Percentiles rank a stretch among this genome's conserved stretches.
These are phyloP conservation scores for Netelia inedita DNA, from an alignment of 2,888 invertebrate species.

Conservation along the genomic window DNA sequence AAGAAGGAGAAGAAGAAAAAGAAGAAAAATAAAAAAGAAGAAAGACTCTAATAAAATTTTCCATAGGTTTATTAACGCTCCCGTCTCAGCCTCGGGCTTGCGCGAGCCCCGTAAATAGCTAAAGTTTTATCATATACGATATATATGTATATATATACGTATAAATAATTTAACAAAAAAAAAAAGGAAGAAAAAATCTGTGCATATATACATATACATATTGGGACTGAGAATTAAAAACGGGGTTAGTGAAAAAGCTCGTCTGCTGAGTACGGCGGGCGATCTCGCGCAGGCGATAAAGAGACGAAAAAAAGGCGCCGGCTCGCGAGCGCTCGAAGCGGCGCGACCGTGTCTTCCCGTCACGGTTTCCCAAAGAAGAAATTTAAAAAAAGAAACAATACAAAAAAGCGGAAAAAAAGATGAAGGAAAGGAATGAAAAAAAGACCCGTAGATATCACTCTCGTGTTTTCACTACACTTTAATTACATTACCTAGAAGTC, in stretches of 20 bases:
- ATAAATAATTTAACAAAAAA: conserved; percentile 38
- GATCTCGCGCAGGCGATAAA: conserved; percentile 56
- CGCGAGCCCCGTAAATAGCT: conserved; percentile 65
- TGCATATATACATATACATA: conserved; percentile 60
- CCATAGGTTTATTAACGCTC: conserved; percentile 70
- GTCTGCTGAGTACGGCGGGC: conserved; percentile 45
- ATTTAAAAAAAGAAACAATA: no score
- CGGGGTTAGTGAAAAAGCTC: conserved; percentile 42
- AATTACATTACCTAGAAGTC: conserved; percentile 67
- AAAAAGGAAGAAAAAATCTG: conserved; percentile 44
- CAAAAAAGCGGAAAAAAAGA: background rate
- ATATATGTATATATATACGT: conserved; percentile 54
- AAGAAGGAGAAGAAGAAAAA: conserved; percentile 8
- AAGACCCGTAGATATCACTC: conserved; percentile 72
- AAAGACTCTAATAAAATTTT: conserved; percentile 72
- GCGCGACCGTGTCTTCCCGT: conserved; percentile 62
- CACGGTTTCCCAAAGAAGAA: conserved; percentile 44
- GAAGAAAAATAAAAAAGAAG: conserved; percentile 38
- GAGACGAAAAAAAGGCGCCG: conserved; percentile 43
- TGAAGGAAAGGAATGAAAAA: conserved; percentile 17
- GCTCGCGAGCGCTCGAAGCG: conserved; percentile 61
- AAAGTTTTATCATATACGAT: conserved; percentile 47
- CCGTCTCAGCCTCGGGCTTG: conserved; percentile 69
- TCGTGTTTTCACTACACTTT: conserved; percentile 75
- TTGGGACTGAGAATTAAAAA: conserved; percentile 63